These are phyloP conservation scores for Drosophila anceps DNA, from an alignment of 2,888 invertebrate genomes.

Conservation along the genomic window DNA sequence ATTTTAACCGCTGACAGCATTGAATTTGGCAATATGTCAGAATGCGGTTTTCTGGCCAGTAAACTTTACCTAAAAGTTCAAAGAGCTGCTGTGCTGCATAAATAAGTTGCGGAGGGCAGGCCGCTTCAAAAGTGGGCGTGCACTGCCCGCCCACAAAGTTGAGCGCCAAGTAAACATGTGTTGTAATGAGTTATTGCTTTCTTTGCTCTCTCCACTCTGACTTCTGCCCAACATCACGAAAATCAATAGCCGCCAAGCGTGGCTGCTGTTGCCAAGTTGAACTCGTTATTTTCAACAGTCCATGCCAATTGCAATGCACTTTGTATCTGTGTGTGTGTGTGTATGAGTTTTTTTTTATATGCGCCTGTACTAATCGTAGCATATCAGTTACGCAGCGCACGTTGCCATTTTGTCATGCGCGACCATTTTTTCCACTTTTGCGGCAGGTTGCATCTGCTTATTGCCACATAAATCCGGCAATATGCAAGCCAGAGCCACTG, in stretches of 20 bases:
- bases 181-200: slow-evolving; percentile 78
- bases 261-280: slow-evolving; percentile 44
- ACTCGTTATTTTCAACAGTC: slow-evolving; percentile 65
- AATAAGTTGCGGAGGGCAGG: slow-evolving; percentile 60
- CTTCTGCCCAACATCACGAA: slow-evolving; percentile 19
- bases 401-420: slow-evolving; percentile 57
- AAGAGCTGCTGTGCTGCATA: slow-evolving; percentile 73
- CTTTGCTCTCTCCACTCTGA: slow-evolving; percentile 34
- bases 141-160: slow-evolving; percentile 54
- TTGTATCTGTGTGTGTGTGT: not conserved
- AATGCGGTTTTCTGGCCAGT: slow-evolving; percentile 69
- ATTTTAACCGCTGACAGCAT: slow-evolving; percentile 47
- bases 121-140: slow-evolving; percentile 11
- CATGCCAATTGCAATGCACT: slow-evolving; percentile 65
- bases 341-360: slow-evolving; percentile 18
- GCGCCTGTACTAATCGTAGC: slow-evolving; percentile 66
- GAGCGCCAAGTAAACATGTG: slow-evolving; percentile 71
- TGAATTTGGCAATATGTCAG: slow-evolving; percentile 78
- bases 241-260: slow-evolving; percentile 62
- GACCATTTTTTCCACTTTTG: slow-evolving; percentile 40
- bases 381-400: slow-evolving; percentile 76
- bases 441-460: slow-evolving; percentile 75
- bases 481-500: slow-evolving; percentile 62
- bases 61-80: slow-evolving; percentile 72
- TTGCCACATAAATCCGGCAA: slow-evolving; percentile 77